Conservation (phyloP, 2,888 invertebrate genomes). For the Digitonthophagus gazella region DNA sequence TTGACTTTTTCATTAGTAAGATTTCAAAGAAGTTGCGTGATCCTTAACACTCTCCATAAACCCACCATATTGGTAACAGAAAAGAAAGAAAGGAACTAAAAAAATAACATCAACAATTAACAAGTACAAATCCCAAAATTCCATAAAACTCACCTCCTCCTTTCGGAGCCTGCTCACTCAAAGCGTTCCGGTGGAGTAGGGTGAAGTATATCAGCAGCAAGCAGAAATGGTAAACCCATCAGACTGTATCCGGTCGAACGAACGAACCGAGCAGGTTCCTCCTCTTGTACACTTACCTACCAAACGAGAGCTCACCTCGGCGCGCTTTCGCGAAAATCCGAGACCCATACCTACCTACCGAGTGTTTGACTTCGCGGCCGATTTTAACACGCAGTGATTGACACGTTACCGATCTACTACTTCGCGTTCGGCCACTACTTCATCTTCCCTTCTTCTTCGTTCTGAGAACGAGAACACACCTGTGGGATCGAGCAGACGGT, state of each 20-base stretch:
- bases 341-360: not conserved
- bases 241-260: not conserved
- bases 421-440: too few species aligned
- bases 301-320: not conserved
- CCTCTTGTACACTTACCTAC: not conserved
- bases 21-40: too few species aligned
- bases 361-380: not conserved
- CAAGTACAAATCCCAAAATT: too few species aligned
- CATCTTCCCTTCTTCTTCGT: not conserved
- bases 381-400: too few species aligned
- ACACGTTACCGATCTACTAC: too few species aligned
- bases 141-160: too few species aligned
- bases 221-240: not conserved
- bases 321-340: not conserved
- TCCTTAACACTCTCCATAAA: too few species aligned
- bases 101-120: too few species aligned
- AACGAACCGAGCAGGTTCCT: not conserved
- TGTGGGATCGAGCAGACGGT: not conserved
- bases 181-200: not conserved
- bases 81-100: too few species aligned
- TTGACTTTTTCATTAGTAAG: too few species aligned
- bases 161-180: too few species aligned
- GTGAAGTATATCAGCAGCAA: not conserved
- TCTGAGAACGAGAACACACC: not conserved
- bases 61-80: too few species aligned